Evolutionary conservation across 1,140 invertebrate genomes (phyloP), one percentile per base, ranked within the genome.

Genomic region (Drosophila murphyi): DNA sequence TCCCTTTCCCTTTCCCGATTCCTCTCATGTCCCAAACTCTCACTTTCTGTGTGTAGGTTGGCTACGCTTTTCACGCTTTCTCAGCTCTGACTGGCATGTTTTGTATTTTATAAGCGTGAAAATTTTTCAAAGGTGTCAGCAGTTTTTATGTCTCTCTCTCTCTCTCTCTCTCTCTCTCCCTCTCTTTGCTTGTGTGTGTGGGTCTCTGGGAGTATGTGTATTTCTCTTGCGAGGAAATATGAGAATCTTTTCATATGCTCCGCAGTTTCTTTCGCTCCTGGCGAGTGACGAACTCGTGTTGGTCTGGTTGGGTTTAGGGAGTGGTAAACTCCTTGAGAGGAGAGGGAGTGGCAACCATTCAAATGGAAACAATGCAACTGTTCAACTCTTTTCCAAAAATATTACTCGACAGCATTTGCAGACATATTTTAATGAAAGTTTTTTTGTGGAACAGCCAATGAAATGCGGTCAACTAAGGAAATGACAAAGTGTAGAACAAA

Each of bases 41-140:
- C 34, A 10, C 12, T 45, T n/a, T 37, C 3, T 50, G 28, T 64
- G 10, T 57, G 43, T 29, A 37, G 7, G 7, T 72, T 41, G 37
- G 64, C 59, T 37, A 45, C 50, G 67, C 67, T 75, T 78, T 85
- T 87, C 82, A 78, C 78, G 82, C 82, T 86, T 78, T 72, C 64
- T 57, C 76, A 72, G 81, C 70, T 75, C 65, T 71, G 45, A 47
- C 70, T 87, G 82, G 76, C 82, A 82, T 87, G 82, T 82, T 85
- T 87, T 88, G 83, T 88, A 80, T 87, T 87, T 87, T 87, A 87
- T 87, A 88, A 82, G 82, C 82, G 82, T 88, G 82, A 88, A 88
- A 80, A 86, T 87, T 88, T 87, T 87, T 80, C 82, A 87, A 87
- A 87, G 82, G 82, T 87, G 82, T 87, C 82, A 87, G 82, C 82